These are phyloP conservation scores for Zoanthus sociatus DNA, from an alignment of 92 coral and sea anemone species.

Conservation along the genomic window DNA sequence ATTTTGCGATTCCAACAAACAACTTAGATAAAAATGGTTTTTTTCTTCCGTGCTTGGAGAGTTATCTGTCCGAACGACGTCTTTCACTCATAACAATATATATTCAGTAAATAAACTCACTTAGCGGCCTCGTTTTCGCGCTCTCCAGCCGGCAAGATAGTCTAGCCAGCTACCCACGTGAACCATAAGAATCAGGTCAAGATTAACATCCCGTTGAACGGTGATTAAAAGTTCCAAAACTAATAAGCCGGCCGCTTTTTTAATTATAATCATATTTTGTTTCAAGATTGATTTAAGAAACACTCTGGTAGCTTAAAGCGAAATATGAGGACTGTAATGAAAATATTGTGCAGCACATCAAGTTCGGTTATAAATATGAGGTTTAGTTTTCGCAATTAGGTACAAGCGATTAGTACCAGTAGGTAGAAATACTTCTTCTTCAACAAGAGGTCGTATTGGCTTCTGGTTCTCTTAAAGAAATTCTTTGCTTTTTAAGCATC, in stretches of 20 bases:
- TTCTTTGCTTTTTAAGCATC: too few relatives aligned
- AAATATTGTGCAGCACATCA: too few relatives aligned
- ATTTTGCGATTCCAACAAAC: neutral
- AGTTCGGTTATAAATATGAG: too few relatives aligned
- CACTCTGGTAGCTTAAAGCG: conserved; percentile 6
- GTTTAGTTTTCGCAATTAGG: too few relatives aligned
- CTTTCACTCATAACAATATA: conserved; percentile 20
- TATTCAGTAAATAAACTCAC: conserved; percentile 40
- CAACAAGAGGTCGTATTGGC: too few relatives aligned
- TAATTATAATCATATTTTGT: conserved; percentile 50
- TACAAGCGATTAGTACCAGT: too few relatives aligned
- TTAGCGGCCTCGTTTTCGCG: conserved; percentile 43
- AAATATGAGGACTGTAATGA: neutral
- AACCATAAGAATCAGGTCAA: neutral
- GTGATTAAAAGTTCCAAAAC: conserved; percentile 37
- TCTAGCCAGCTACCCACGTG: conserved; percentile 1
- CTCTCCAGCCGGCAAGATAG: conserved; percentile 32
- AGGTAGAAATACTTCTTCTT: too few relatives aligned
- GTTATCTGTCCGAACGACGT: conserved; percentile 16
- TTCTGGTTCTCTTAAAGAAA: too few relatives aligned
- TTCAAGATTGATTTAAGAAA: conserved; percentile 26
- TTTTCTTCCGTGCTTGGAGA: neutral
- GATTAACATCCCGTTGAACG: conserved; percentile 46
- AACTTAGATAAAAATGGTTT: neutral
- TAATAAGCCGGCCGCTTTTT: conserved; percentile 34